Conservation (phyloP, 2,113 vertebrate species). For the Crotalus tigris region DNA sequence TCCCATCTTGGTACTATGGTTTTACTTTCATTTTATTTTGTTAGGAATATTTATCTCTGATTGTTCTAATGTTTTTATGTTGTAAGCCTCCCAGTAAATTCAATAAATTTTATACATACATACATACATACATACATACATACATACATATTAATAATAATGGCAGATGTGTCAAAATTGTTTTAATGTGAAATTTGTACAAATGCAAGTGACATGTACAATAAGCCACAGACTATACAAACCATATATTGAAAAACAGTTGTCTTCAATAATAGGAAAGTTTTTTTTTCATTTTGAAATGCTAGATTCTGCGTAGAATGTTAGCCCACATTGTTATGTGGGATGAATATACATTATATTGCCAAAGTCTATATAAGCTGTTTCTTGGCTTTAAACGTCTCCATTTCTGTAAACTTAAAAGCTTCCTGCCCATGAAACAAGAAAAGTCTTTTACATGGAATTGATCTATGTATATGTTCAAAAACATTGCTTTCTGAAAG, state of each 20-base stretch:
- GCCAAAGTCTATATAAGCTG: constrained; percentile 54
- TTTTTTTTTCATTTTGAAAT: constrained; percentile 22
- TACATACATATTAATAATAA: background rate
- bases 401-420: constrained; percentile 59
- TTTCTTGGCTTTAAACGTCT: constrained; percentile 53
- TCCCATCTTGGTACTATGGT: background rate
- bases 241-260: background rate
- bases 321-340: constrained; percentile 17
- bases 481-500: constrained; percentile 52
- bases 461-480: constrained; percentile 56
- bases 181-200: background rate
- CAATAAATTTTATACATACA: background rate
- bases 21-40: background rate
- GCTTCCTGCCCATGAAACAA: constrained; percentile 55
- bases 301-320: constrained; percentile 36
- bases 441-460: constrained; percentile 56
- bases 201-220: background rate
- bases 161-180: background rate
- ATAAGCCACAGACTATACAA: background rate
- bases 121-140: too few species aligned
- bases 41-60: background rate
- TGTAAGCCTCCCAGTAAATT: background rate
- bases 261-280: background rate
- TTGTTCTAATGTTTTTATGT: background rate
- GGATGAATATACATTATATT: constrained; percentile 43